Evolutionary conservation across 2,113 vertebrate genomes (phyloP).

Genomic region (Peromyscus californicus): DNA sequence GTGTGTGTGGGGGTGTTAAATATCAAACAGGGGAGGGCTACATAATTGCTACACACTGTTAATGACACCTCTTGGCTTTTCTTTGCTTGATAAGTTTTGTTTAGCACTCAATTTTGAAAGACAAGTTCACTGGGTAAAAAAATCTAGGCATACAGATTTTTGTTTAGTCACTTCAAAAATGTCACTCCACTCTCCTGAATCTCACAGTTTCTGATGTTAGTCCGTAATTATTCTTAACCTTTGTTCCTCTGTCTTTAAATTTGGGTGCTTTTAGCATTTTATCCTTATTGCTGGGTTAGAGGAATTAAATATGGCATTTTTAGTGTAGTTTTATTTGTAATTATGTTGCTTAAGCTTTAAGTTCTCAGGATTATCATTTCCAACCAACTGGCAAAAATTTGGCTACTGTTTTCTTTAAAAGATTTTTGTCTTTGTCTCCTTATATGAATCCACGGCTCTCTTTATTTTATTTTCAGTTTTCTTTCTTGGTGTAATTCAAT

Average conservation of each 20-base stretch:
- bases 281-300: conserved; percentile 39
- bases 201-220: conserved; percentile 24
- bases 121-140: conserved; percentile 22
- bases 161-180: conserved; percentile 35
- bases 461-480: conserved; percentile 8
- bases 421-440: background rate
- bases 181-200: conserved; percentile 31
- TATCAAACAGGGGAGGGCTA: background rate
- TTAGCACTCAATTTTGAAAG: conserved; percentile 41
- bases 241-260: background rate
- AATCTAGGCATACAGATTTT: conserved; percentile 23
- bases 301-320: background rate
- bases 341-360: conserved; percentile 9
- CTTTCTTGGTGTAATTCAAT: background rate
- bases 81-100: conserved; percentile 4
- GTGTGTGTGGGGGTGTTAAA: background rate
- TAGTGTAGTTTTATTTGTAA: conserved; percentile 8
- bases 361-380: conserved; percentile 50
- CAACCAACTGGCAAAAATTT: background rate
- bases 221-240: conserved; percentile 36
- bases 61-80: conserved; percentile 37
- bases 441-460: background rate
- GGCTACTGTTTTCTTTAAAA: background rate
- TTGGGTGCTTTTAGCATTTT: conserved; percentile 7
- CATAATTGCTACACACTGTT: background rate